Base-by-base conservation (phyloP, 2,797 vertebrate genomes). In the Galago senegalensis region DNA sequence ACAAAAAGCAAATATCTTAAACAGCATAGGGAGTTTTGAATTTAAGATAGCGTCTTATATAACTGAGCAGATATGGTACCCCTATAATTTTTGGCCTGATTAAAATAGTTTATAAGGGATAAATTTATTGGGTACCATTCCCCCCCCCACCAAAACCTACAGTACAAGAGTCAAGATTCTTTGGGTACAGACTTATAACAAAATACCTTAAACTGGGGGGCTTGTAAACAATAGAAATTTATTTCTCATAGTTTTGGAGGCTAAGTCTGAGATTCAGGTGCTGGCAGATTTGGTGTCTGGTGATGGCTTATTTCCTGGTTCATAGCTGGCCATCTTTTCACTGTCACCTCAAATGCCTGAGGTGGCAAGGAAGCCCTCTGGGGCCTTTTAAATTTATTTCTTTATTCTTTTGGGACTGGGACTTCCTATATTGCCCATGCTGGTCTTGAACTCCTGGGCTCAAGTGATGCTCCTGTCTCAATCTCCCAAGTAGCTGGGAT, bases 41-140 rank as follows among this genome's bases (percentile, higher is more conserved):
- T 67, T 90, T 81, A 80, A 95, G 84, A 34, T 20, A 27, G 7
- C 40, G 20, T 43, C 31, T 46, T 88, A 13, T 87, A 13, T 92
- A 49, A 61, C 40, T 43, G 60, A 80, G 20, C 7, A 4, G 58
- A 58, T 84, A 16, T 37, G 31, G 0, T 46, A 25, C 10, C 12
- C 7, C 61, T 85, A 5, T 61, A 11, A 79, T 63, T 80, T 87
- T 70, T 53, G 73, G 43, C 12, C 67, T 87, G 25, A 43, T 43
- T 92, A 43, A 90, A 88, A 23, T 53, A 56, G 23, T 91, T 93
- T 83, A 63, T 60, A 83, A 95, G 65, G 65, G 20, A 34, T 85
- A 43, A 63, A 61, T 77, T 93, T 92, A 72, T 16, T 69, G 61
- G 25, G 2, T 49, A 49, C 14, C 13, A 34, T 34, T 34, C 34